Evolutionary conservation across 2,888 invertebrate species (phyloP).

Genomic region (Cheilosia urbana): DNA sequence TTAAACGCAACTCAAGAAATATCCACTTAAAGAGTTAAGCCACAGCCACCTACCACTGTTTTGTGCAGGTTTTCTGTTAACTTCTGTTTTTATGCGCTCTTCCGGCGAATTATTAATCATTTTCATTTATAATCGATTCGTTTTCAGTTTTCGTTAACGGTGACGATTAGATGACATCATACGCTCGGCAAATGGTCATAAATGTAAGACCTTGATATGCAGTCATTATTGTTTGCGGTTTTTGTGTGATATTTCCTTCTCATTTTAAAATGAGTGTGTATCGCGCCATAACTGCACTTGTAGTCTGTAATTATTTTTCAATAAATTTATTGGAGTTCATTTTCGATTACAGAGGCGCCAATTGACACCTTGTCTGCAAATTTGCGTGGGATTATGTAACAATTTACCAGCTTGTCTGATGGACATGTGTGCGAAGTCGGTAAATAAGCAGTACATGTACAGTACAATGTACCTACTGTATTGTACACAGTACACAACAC

Average conservation of each 20-base stretch:
- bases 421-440: neutral
- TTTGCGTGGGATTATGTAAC: slow-evolving; percentile 33
- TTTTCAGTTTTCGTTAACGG: neutral
- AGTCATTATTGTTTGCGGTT: neutral
- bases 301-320: no score
- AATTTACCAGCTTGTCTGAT: neutral
- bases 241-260: neutral
- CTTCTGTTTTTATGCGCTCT: no score
- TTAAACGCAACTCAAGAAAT: no score
- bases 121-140: neutral
- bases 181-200: neutral
- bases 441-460: no score
- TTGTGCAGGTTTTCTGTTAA: no score
- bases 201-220: slow-evolving; percentile 1
- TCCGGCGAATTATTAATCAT: no score
- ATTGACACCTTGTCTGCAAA: slow-evolving; percentile 19
- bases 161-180: slow-evolving; percentile 24
- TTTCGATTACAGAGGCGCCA: slow-evolving; percentile 4
- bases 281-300: no score
- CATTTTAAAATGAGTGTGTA: no score
- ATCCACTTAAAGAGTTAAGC: no score
- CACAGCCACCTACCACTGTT: no score
- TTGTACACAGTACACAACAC: no score
- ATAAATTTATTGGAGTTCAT: neutral
- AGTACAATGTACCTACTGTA: no score